Conservation (phyloP, 2,888 invertebrate genomes). For the Bursaphelenchus okinawaensis region DNA sequence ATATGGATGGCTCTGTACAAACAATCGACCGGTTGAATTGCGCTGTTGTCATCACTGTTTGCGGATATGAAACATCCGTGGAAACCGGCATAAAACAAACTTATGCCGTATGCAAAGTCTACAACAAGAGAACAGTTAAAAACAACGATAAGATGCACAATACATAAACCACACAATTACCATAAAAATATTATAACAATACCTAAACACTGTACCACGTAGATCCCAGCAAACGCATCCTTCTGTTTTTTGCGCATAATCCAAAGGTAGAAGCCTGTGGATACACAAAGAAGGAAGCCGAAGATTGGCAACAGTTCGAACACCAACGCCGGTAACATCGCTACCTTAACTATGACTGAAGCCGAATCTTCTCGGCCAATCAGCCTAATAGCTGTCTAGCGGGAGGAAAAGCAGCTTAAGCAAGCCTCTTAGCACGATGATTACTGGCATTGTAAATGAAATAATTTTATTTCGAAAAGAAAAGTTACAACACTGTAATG, state of each 20-base stretch:
- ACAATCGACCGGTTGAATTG: conserved; percentile 19
- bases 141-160: too few species aligned
- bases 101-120: conserved; percentile 5
- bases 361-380: neutral
- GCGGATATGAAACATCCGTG: conserved; percentile 21
- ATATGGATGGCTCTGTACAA: conserved; percentile 20
- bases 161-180: too few species aligned
- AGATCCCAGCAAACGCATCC: conserved; percentile 13
- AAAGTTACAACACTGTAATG: too few species aligned
- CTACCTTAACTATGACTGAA: neutral
- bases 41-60: conserved; percentile 10
- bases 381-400: neutral
- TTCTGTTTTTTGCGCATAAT: conserved; percentile 11
- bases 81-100: conserved; percentile 28
- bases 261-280: conserved; percentile 10
- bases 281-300: conserved; percentile 7
- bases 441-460: neutral
- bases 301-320: conserved; percentile 18
- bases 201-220: conserved; percentile 12
- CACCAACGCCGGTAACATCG: conserved; percentile 9
- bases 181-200: too few species aligned
- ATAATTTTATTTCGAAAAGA: neutral
- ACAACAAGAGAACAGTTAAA: too few species aligned
- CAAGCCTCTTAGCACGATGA: neutral
- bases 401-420: neutral